Conservation (phyloP, 2,888 invertebrate genomes). For the Ecliptopera silaceata region DNA sequence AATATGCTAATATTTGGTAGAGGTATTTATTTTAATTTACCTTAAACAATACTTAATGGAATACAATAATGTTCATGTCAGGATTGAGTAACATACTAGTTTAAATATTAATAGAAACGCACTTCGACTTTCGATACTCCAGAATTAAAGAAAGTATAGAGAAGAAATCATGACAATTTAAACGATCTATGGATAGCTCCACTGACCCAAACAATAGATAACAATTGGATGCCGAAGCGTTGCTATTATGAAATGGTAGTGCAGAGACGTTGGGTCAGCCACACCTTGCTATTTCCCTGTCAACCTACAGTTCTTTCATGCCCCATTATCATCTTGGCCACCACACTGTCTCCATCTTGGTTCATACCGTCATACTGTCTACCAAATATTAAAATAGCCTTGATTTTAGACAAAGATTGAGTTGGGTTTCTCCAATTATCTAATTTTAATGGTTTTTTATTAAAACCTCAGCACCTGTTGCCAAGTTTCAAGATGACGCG, state of each 20-base stretch:
- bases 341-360: not conserved
- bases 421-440: slow-evolving; percentile 4
- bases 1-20: slow-evolving; percentile 1
- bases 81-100: slow-evolving; percentile 3
- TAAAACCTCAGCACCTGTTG: not conserved
- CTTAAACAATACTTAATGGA: too few species aligned
- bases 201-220: too few species aligned
- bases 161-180: too few species aligned
- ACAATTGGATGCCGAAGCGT: too few species aligned
- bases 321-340: slow-evolving; percentile 4
- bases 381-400: not conserved
- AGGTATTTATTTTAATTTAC: slow-evolving; percentile 5
- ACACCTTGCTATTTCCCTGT: not conserved
- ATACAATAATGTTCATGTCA: slow-evolving; percentile 19
- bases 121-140: too few species aligned
- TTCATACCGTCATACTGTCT: slow-evolving; percentile 5
- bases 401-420: not conserved
- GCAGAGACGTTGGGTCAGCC: too few species aligned
- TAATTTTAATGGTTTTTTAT: slow-evolving; percentile 2
- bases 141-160: too few species aligned
- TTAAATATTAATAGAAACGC: too few species aligned
- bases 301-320: not conserved
- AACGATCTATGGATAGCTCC: too few species aligned
- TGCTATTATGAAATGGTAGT: too few species aligned
- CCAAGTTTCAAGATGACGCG: not conserved